phyloP scores from a whole-genome alignment of 2,888 invertebrate genomes.

The Nomada flava region DNA sequence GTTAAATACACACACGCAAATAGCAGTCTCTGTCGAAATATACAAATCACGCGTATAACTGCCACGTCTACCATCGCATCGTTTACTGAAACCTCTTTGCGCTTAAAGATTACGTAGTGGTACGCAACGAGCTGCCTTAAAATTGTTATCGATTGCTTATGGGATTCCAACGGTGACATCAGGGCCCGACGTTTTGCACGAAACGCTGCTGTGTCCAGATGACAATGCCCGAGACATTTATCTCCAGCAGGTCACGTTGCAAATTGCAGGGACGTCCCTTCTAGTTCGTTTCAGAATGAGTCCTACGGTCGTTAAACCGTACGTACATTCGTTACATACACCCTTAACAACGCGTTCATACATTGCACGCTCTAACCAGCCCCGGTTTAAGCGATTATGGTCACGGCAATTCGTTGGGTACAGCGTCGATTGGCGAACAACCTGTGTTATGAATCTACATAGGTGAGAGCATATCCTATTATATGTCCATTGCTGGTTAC shows the following conservation, averaged over 20 bases:
- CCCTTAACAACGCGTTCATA: slow-evolving; percentile 45
- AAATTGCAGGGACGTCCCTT: slow-evolving; percentile 58
- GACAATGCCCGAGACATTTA: slow-evolving; percentile 44
- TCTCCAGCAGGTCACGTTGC: slow-evolving; percentile 52
- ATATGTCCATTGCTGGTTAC: slow-evolving; percentile 12
- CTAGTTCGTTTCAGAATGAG: slow-evolving; percentile 46
- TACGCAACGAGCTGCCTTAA: slow-evolving; percentile 33
- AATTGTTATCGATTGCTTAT: slow-evolving; percentile 22
- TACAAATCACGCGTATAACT: background rate
- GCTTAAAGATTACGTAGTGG: slow-evolving; percentile 13
- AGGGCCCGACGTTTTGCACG: slow-evolving; percentile 19
- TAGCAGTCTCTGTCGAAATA: background rate
- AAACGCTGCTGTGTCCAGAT: slow-evolving; percentile 13
- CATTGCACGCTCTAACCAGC: slow-evolving; percentile 34
- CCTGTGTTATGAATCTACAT: slow-evolving; percentile 30
- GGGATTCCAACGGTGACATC: slow-evolving; percentile 21
- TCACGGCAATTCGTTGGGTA: slow-evolving; percentile 45
- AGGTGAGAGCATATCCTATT: slow-evolving; percentile 15
- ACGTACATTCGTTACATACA: slow-evolving; percentile 50
- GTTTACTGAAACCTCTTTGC: background rate
- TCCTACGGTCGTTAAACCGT: slow-evolving; percentile 53
- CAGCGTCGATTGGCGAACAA: slow-evolving; percentile 39
- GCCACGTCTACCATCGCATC: background rate
- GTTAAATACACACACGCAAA: background rate
- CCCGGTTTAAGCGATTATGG: slow-evolving; percentile 54